Conservation (phyloP, 1,140 invertebrate species). For the Drosophila grimshawi region DNA sequence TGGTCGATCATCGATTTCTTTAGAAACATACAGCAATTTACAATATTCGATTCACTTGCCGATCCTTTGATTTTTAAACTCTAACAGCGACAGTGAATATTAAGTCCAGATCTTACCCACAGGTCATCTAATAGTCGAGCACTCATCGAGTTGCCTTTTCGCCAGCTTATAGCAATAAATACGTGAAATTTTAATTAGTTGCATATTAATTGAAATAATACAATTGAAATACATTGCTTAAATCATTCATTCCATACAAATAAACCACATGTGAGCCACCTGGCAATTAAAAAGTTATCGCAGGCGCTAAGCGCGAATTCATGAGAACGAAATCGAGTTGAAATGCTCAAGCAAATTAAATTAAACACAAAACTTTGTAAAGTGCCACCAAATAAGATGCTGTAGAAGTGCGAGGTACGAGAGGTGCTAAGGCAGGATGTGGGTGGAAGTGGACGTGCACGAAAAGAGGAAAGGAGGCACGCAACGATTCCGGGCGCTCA, state of each 20-base stretch:
- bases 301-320: conserved; percentile 52
- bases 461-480: background rate
- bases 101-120: too few species aligned
- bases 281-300: conserved; percentile 78
- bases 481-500: conserved; percentile 34
- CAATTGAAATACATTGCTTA: conserved; percentile 3
- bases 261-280: conserved; percentile 41
- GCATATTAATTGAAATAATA: background rate
- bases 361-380: conserved; percentile 63
- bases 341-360: conserved; percentile 66
- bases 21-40: too few species aligned
- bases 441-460: background rate
- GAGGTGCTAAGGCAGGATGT: background rate
- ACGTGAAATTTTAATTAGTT: background rate
- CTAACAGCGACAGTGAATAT: too few species aligned
- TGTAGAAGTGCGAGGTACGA: background rate
- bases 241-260: background rate
- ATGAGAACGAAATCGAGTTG: conserved; percentile 62
- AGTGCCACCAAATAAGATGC: conserved; percentile 9
- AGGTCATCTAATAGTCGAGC: too few species aligned
- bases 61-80: too few species aligned
- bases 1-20: too few species aligned
- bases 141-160: too few species aligned
- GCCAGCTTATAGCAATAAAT: too few species aligned
- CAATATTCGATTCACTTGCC: too few species aligned